Evolutionary conservation across 1,140 invertebrate genomes (phyloP), one percentile per base, ranked within the genome.

Genomic region (Cydia strobilella): DNA sequence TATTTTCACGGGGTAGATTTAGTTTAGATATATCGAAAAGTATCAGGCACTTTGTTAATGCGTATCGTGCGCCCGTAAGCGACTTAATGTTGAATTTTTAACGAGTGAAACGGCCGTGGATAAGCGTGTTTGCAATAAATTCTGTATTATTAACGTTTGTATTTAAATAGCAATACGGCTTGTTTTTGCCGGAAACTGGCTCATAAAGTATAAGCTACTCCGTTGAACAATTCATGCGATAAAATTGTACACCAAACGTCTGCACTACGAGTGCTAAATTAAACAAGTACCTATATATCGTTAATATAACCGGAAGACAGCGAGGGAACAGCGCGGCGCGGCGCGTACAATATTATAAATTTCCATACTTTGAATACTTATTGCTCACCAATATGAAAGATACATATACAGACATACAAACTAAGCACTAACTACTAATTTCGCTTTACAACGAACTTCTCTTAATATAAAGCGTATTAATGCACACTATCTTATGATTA

Each of bases 71-170:
- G 81, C 78, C 82, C 76, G 82, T 86, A 82, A 85, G 80, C 85
- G 83, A 86, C 86, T 89, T 87, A 89, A 84, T 86, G 83, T 81
- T 86, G 87, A 89, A 89, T 89, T 83, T 87, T 86, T 86, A 87
- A 89, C 83, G 83, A 82, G 79, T 76, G 35, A 79, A 83, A 85
- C 83, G 83, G 80, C 82, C 81, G 82, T 74, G 84, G 82, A 87
- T 89, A 86, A 87, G 81, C 84, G 86, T 81, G 82, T 84, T 83
- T 86, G 85, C 84, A 86, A 86, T 84, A 86, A 89, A 86, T 87
- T 85, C 86, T 84, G 83, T 88, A 87, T 84, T 84, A 86, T 87
- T 87, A 86, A 86, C 82, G 83, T 78, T 81, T 82, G 81, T 87
- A 86, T 89, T 86, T 86, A 83, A 86, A 85, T 87, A 86, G 81